Evolutionary conservation across 2,113 vertebrate species (phyloP).

Genomic region (Riparia riparia): DNA sequence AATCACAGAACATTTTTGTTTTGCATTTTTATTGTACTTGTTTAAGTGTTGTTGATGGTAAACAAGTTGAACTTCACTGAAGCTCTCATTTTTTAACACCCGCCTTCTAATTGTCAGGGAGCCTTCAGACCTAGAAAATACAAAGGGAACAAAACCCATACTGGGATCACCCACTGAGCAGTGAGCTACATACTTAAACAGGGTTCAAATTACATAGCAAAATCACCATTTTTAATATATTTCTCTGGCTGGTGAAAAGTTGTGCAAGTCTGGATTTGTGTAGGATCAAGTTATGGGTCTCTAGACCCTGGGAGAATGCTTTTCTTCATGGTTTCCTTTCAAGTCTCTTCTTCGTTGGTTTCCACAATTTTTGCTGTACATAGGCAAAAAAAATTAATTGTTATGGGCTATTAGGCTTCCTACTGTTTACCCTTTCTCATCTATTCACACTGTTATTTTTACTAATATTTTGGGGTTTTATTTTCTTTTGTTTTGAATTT

Average conservation of each 20-base stretch:
- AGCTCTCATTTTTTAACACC: background rate
- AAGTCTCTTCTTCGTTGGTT: background rate
- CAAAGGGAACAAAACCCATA: background rate
- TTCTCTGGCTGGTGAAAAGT: background rate
- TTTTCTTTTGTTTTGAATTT: background rate
- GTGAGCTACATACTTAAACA: background rate
- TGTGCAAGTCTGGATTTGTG: background rate
- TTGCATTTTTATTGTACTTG: background rate
- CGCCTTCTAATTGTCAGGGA: background rate
- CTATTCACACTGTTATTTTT: background rate
- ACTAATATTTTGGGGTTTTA: background rate
- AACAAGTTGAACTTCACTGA: background rate
- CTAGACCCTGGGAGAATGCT: background rate
- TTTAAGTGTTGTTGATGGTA: background rate
- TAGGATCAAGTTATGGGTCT: fast-evolving
- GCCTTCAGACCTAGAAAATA: background rate
- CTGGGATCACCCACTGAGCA: background rate
- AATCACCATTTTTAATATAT: background rate
- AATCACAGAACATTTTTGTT: background rate
- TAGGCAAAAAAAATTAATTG: background rate
- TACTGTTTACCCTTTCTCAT: background rate
- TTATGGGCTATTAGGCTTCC: background rate
- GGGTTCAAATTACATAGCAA: background rate
- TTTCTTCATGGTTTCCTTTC: background rate
- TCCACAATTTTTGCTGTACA: fast-evolving